A percentile compares a stretch with the other conserved stretches of the same genome.
These are phyloP conservation scores for Chionodraco myersi DNA, from an alignment of 2,113 vertebrate species.

Conservation along the genomic window DNA sequence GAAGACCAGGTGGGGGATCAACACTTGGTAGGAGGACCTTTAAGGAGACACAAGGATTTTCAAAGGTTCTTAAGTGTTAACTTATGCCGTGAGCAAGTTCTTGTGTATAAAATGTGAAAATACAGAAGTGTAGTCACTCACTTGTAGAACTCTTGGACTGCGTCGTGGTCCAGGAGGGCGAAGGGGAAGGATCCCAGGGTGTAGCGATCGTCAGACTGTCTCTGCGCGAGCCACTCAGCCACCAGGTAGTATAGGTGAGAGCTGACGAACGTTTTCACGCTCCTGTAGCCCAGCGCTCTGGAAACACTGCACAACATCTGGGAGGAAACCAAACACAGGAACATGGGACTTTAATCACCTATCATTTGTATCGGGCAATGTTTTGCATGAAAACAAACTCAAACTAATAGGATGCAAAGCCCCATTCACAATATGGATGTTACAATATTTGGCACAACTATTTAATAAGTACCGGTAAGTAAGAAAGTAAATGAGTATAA, in stretches of 20 bases:
- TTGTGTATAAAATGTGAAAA: no score
- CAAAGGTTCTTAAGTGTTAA: no score
- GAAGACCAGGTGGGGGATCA: slow-evolving; percentile 93
- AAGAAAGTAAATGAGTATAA: no score
- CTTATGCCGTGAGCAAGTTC: no score
- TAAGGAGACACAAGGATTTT: slow-evolving; percentile 5
- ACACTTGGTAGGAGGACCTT: slow-evolving; percentile 91
- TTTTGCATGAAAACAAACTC: no score
- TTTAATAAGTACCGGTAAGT: no score
- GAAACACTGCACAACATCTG: slow-evolving; percentile 91
- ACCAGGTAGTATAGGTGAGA: slow-evolving; percentile 94
- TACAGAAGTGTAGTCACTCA: slow-evolving; percentile 57
- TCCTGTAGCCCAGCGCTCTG: slow-evolving; percentile 86
- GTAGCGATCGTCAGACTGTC: slow-evolving; percentile 83
- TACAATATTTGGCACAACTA: no score
- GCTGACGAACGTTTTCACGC: slow-evolving; percentile 87
- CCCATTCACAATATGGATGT: not conserved
- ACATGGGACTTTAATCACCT: not conserved
- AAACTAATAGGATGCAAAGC: not conserved
- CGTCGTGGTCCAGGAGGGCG: slow-evolving; percentile 86
- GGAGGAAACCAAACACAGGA: not conserved
- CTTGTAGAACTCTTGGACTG: slow-evolving; percentile 92
- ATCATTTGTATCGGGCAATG: not conserved
- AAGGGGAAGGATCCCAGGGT: slow-evolving; percentile 92
- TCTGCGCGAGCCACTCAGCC: slow-evolving; percentile 92